These are phyloP conservation scores for Drosophila quadrilineata DNA, from an alignment of 1,140 invertebrate species.

Conservation along the genomic window DNA sequence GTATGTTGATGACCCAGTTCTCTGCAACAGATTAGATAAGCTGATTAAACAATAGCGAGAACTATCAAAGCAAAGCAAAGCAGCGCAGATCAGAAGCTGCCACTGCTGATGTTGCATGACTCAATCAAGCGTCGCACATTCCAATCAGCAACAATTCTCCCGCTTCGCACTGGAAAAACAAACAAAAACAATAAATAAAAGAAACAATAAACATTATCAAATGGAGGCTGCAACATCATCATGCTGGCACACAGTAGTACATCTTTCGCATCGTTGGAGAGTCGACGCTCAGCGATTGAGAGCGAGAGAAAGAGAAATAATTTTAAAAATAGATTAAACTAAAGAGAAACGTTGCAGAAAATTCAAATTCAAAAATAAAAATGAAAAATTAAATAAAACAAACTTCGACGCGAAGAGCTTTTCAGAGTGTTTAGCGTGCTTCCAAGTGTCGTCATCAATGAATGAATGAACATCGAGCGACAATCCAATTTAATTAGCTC, in stretches of 20 bases:
- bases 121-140: constrained; percentile 49
- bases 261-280: constrained; percentile 18
- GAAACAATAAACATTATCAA: no score
- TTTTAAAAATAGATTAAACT: constrained; percentile 70
- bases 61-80: constrained; percentile 34
- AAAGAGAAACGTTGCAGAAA: constrained; percentile 72
- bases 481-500: constrained; percentile 61
- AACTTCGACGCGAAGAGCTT: constrained; percentile 38
- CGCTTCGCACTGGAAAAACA: constrained; percentile 10
- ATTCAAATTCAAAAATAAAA: no score
- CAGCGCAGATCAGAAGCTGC: no score
- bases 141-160: constrained; percentile 43
- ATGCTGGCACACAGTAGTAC: constrained; percentile 13
- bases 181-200: neutral
- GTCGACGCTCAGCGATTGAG: constrained; percentile 39
- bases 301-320: constrained; percentile 21
- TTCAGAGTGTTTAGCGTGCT: constrained; percentile 26
- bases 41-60: constrained; percentile 54
- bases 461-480: constrained; percentile 29
- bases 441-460: constrained; percentile 69
- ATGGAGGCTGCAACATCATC: no score
- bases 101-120: constrained; percentile 19
- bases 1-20: constrained; percentile 25
- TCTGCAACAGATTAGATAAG: constrained; percentile 64
- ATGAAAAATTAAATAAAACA: no score